Percentiles rank a stretch among this genome's conserved stretches.
These are phyloP conservation scores for Nothobranchius furzeri DNA, from an alignment of 2,113 vertebrate genomes.

Conservation along the genomic window DNA sequence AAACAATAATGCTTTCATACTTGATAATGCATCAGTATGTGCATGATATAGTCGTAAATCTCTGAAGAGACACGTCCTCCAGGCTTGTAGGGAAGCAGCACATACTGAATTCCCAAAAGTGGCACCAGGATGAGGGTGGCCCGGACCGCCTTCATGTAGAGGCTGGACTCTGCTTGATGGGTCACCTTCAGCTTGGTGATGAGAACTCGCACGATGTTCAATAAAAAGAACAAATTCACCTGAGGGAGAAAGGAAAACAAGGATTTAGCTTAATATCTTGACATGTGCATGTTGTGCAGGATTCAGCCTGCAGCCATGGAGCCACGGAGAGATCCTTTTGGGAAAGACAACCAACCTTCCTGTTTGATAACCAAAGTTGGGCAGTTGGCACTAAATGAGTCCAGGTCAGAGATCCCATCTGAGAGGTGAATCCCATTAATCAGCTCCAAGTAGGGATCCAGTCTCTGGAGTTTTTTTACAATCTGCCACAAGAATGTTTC, in stretches of 20 bases:
- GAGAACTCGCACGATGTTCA: conserved; percentile 96
- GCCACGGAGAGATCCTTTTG: too few relatives aligned
- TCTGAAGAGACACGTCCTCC: conserved; percentile 87
- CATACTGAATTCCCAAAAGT: conserved; percentile 92
- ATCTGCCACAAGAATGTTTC: too few relatives aligned
- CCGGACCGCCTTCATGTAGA: conserved; percentile 98
- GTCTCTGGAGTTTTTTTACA: too few relatives aligned
- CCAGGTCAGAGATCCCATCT: too few relatives aligned
- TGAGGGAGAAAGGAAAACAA: conserved; percentile 49
- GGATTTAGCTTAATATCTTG: too few relatives aligned
- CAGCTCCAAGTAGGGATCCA: neutral
- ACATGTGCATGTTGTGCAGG: too few relatives aligned
- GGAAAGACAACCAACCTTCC: too few relatives aligned
- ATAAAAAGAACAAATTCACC: conserved; percentile 96
- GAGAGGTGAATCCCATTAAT: neutral
- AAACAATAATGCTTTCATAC: conserved; percentile 20
- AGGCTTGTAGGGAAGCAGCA: conserved; percentile 92
- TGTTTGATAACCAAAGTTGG: too few relatives aligned
- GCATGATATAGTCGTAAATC: conserved; percentile 94
- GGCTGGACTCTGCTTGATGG: conserved; percentile 93
- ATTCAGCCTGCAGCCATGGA: too few relatives aligned
- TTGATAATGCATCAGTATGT: conserved; percentile 92
- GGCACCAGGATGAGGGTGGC: conserved; percentile 96
- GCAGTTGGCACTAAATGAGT: too few relatives aligned
- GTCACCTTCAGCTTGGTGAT: conserved; percentile 98